Evolutionary conservation across 1,140 invertebrate genomes (phyloP).

Genomic region (Cyrtorhinus lividipennis): DNA sequence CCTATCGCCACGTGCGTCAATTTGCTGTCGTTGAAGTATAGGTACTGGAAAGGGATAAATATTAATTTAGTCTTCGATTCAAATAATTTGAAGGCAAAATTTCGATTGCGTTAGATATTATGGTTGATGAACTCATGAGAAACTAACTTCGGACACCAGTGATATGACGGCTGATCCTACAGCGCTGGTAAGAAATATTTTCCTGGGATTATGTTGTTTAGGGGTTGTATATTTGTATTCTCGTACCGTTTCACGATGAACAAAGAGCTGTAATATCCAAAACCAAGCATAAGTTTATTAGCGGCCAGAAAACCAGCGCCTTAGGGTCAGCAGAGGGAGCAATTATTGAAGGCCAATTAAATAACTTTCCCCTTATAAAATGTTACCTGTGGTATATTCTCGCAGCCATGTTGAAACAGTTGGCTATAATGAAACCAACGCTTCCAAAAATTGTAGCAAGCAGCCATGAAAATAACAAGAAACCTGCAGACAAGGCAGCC

Average conservation of each 20-base stretch:
- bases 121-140: no score
- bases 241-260: conserved; percentile 55
- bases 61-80: no score
- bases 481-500: conserved; percentile 73
- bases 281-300: no score
- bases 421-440: conserved; percentile 86
- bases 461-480: conserved; percentile 64
- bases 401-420: conserved; percentile 81
- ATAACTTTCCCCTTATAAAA: no score
- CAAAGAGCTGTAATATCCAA: conserved; percentile 43
- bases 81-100: no score
- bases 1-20: conserved; percentile 47
- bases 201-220: conserved; percentile 51
- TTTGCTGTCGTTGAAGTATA: conserved; percentile 39
- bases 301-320: no score
- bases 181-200: conserved; percentile 45
- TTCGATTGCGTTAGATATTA: no score
- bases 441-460: conserved; percentile 67
- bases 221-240: conserved; percentile 45
- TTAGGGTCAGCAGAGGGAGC: no score
- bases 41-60: conserved; percentile 40
- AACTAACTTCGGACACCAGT: conserved; percentile 44
- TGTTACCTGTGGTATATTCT: conserved; percentile 58
- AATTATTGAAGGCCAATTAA: no score
- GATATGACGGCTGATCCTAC: conserved; percentile 45